Evolutionary conservation across 2,113 vertebrate genomes (phyloP).

Genomic region (Hypanus sabinus): DNA sequence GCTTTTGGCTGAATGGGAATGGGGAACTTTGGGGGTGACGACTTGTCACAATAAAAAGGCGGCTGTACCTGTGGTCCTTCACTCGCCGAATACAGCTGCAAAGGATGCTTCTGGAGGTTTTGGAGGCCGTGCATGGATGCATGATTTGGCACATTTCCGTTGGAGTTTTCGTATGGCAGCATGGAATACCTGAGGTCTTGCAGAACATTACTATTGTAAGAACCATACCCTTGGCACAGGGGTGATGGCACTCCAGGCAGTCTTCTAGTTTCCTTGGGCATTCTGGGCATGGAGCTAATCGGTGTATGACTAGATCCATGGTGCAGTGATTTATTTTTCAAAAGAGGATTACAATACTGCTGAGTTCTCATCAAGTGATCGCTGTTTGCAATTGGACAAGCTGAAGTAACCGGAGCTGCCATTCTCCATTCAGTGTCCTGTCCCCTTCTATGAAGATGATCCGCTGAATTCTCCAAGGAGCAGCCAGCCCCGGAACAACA

Average conservation of each 20-base stretch:
- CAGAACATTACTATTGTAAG: neutral
- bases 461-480: constrained; percentile 46
- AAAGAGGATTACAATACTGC: constrained; percentile 41
- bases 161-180: neutral
- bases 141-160: neutral
- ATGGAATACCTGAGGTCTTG: constrained; percentile 15
- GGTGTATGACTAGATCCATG: constrained; percentile 47
- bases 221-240: neutral
- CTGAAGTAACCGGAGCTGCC: fast-evolving
- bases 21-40: neutral
- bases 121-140: neutral
- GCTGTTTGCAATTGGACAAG: constrained; percentile 35
- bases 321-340: constrained; percentile 46
- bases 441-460: constrained; percentile 47
- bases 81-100: neutral
- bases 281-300: neutral
- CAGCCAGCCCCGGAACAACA: constrained; percentile 60
- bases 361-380: constrained; percentile 25
- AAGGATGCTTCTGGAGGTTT: neutral
- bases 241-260: neutral
- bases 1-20: neutral
- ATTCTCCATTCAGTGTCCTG: constrained; percentile 60
- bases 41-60: neutral
- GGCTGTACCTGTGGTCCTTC: neutral
- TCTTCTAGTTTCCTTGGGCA: neutral